Evolutionary conservation across 1,140 invertebrate genomes (phyloP).

Genomic region (Sinonovacula constricta): DNA sequence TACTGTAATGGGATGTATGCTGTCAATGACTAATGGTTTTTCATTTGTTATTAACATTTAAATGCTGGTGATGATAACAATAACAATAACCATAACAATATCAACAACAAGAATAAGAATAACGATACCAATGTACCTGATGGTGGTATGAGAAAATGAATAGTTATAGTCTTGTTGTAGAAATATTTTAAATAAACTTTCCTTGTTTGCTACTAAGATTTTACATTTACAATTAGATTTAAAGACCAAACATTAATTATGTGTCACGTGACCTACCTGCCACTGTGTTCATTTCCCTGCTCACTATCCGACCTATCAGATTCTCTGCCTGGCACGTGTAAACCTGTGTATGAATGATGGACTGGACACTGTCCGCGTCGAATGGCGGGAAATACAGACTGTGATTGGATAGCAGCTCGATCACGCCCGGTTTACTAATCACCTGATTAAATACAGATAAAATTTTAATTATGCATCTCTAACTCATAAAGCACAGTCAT

Average conservation of each 20-base stretch:
- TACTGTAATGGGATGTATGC: too few relatives aligned
- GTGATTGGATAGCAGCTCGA: constrained; percentile 89
- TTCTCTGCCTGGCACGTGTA: constrained; percentile 95
- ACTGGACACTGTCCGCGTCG: constrained; percentile 93
- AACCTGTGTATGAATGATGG: constrained; percentile 95
- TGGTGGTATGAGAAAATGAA: not conserved
- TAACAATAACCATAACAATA: too few relatives aligned
- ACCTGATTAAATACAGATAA: constrained; percentile 83
- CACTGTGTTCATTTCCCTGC: constrained; percentile 94
- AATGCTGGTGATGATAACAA: too few relatives aligned
- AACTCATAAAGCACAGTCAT: too few relatives aligned
- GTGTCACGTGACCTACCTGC: constrained; percentile 86
- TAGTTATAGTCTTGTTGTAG: not conserved
- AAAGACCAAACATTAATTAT: not conserved
- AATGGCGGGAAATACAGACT: constrained; percentile 96
- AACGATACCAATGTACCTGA: not conserved
- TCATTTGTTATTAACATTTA: too few relatives aligned
- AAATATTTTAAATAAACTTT: not conserved
- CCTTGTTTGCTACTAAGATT: not conserved
- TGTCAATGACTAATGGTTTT: too few relatives aligned
- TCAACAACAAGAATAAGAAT: not conserved
- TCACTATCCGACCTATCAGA: constrained; percentile 92
- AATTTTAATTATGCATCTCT: too few relatives aligned
- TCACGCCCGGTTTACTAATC: constrained; percentile 91
- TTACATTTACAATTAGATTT: not conserved